These are phyloP conservation scores for Cettia cetti DNA, from an alignment of 2,113 vertebrate genomes.

Conservation along the genomic window DNA sequence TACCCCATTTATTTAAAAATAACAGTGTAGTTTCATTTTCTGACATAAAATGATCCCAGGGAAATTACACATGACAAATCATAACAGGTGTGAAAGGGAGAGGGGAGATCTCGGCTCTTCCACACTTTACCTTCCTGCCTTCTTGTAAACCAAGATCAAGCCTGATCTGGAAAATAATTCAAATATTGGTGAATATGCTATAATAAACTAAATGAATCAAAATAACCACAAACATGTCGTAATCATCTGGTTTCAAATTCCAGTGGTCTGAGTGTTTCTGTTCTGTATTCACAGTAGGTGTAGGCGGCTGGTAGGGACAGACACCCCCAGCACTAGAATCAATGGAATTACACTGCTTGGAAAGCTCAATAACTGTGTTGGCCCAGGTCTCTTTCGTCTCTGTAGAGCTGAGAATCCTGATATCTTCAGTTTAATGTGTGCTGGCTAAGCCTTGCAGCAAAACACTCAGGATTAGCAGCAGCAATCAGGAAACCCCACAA, in stretches of 20 bases:
- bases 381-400: background rate
- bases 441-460: background rate
- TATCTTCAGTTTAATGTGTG: background rate
- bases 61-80: background rate
- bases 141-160: background rate
- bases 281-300: background rate
- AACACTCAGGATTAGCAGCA: background rate
- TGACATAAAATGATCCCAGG: background rate
- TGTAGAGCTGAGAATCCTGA: background rate
- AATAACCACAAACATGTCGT: background rate
- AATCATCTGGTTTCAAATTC: background rate
- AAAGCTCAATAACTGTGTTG: background rate
- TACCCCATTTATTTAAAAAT: background rate
- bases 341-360: background rate
- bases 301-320: background rate
- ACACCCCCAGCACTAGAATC: background rate
- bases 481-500: background rate
- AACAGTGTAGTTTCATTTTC: slow-evolving; percentile 1
- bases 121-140: background rate
- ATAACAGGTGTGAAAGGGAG: background rate
- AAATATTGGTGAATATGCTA: background rate
- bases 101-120: background rate
- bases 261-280: background rate
- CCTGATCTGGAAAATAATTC: background rate
- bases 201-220: background rate